Base-by-base conservation (phyloP, 2,888 invertebrate species). In the Sisyra nigra region DNA sequence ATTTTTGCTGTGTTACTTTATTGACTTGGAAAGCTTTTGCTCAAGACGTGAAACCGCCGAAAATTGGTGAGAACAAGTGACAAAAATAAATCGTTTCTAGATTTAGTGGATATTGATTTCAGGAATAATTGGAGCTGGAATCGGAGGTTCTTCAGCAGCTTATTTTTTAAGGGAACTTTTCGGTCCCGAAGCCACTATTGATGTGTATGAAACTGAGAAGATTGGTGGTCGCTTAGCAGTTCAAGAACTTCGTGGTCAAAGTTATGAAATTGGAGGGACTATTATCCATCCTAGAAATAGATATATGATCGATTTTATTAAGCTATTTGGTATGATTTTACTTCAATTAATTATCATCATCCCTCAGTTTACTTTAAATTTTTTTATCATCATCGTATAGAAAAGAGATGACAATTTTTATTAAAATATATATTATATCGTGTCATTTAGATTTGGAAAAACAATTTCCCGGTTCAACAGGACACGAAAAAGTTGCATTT, bases 111-210 rank as follows among this genome's bases (percentile, higher is more conserved):
- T n/a, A n/a, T n/a, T n/a, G n/a, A n/a, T 41, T 41, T 6, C 18
- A 75, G 76, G 69, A 29, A 66, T 77, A 24, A 59, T 77, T 46
- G 77, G 77, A 11, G 73, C 67, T 36, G 77, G 77, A 5, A 68
- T 76, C 38, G 73, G 76, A 33, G 76, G 76, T 17, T 66, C 74
- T 2, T 65, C 74, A 1, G 57, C 68, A 11, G 69, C 74, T 1
- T 68, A 71, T 55, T 74, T 67, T 52, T 55, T 76, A 6, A 57
- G 61, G 8, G 58, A 72, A 52, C 51, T 58, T 39, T 58, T 63
- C 34, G 42, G 42, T 1, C 46, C 57, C 10, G 52, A 54, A 14
- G 54, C 65, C 4, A 50, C 60, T 1, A 67, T 76, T 40, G 69
- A 73, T 52, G 51, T 76, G 7, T 76, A 66, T 54, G 75, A 76